These are phyloP conservation scores for Pteropus alecto DNA, from an alignment of 2,113 vertebrate genomes.

Conservation along the genomic window DNA sequence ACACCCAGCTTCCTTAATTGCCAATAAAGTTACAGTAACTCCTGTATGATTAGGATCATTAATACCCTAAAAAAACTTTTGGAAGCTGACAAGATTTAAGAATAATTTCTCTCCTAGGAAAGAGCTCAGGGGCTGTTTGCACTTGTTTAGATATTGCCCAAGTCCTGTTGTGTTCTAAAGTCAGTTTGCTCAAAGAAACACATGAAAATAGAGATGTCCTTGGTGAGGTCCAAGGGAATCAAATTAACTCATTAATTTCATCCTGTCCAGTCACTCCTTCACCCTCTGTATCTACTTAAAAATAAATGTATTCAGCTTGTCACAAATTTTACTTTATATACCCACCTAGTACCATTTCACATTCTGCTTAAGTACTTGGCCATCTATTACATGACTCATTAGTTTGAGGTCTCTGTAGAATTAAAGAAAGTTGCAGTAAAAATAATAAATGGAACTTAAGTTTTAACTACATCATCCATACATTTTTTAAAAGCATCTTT, in stretches of 20 bases:
- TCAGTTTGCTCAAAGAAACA: conserved; percentile 42
- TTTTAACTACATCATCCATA: conserved; percentile 83
- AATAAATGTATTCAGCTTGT: conserved; percentile 82
- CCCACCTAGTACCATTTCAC: conserved; percentile 81
- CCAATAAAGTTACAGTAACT: conserved; percentile 52
- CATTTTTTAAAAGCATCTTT: conserved; percentile 83
- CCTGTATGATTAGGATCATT: background rate
- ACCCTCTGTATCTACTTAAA: conserved; percentile 78
- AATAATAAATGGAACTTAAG: conserved; percentile 84
- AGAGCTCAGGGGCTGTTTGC: background rate
- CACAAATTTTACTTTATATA: conserved; percentile 82
- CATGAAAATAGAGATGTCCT: conserved; percentile 71
- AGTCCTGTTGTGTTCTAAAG: conserved; percentile 18
- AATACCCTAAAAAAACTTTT: conserved; percentile 36
- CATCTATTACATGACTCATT: conserved; percentile 86
- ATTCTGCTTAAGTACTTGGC: conserved; percentile 81
- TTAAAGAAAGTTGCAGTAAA: conserved; percentile 85
- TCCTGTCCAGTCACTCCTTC: conserved; percentile 78
- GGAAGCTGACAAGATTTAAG: conserved; percentile 36
- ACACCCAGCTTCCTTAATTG: conserved; percentile 32
- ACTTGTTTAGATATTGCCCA: background rate
- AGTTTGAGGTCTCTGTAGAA: conserved; percentile 83
- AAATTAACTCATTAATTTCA: conserved; percentile 76
- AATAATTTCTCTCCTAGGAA: background rate
- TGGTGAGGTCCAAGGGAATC: conserved; percentile 68